Evolutionary conservation across 2,113 vertebrate genomes (phyloP).

Genomic region (Microtus pennsylvanicus): DNA sequence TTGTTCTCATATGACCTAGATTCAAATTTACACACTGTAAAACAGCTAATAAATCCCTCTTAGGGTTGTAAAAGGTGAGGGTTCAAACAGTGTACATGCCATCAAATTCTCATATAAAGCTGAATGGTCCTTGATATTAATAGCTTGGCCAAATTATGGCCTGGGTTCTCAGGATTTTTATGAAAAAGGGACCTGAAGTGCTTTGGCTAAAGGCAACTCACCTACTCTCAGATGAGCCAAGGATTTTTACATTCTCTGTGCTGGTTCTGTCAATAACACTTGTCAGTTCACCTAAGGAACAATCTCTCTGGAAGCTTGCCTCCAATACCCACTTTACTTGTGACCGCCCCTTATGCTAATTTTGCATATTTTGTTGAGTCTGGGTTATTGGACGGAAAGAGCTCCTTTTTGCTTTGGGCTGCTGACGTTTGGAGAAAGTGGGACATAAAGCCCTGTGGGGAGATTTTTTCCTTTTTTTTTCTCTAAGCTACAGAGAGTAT

Average conservation of each 20-base stretch:
- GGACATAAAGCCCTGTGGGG: conserved; percentile 79
- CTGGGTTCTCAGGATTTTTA: conserved; percentile 79
- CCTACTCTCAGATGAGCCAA: conserved; percentile 34
- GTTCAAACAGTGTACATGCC: conserved; percentile 88
- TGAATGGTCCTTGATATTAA: conserved; percentile 89
- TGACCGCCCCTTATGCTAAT: not conserved
- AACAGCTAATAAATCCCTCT: conserved; percentile 91
- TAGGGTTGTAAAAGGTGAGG: conserved; percentile 90
- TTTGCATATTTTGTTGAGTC: not conserved
- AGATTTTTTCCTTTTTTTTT: conserved; percentile 9
- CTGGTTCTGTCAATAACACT: not conserved
- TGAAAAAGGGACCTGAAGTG: conserved; percentile 61
- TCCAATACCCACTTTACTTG: conserved; percentile 18
- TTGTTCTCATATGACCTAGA: conserved; percentile 88
- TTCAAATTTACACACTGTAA: conserved; percentile 91
- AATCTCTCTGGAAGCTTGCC: not conserved
- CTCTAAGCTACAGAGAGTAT: conserved; percentile 88
- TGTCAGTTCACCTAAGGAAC: conserved; percentile 3
- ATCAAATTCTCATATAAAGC: conserved; percentile 89
- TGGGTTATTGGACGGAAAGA: conserved; percentile 45
- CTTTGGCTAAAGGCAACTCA: conserved; percentile 65
- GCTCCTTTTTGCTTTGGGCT: conserved; percentile 47
- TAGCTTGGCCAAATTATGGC: conserved; percentile 81
- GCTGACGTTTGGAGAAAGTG: conserved; percentile 77
- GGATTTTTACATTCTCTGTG: not conserved